A percentile compares a stretch with the other conserved stretches of the same genome.
phyloP scores from a whole-genome alignment of 2,797 vertebrate species.

The Denticeps clupeoides region DNA sequence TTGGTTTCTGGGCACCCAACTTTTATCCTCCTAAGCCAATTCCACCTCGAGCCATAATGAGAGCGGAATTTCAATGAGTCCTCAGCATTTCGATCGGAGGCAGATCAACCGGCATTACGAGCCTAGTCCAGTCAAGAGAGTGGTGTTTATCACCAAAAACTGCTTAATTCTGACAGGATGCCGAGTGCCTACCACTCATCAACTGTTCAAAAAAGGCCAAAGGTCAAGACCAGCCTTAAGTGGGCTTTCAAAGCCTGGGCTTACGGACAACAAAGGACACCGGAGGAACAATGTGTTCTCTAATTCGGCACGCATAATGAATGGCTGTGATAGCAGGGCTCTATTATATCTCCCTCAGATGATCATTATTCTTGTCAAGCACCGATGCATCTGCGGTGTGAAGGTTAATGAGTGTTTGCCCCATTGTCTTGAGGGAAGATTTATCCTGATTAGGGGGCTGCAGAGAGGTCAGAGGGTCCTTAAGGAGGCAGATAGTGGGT shows the following conservation, averaged over 20 bases:
- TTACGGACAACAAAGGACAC: too few species aligned
- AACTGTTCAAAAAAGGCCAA: background rate
- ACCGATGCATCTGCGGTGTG: background rate
- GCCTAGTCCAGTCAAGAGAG: too few species aligned
- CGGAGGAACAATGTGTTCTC: too few species aligned
- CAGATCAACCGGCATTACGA: background rate
- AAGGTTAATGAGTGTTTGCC: constrained; percentile 20
- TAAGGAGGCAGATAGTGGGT: background rate
- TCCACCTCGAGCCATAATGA: background rate
- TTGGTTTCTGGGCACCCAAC: too few species aligned
- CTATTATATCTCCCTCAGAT: constrained; percentile 4
- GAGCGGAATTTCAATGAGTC: background rate
- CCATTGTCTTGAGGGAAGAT: constrained; percentile 18
- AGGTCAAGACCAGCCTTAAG: background rate
- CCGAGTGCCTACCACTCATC: background rate
- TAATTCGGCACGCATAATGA: too few species aligned
- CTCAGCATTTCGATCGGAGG: background rate
- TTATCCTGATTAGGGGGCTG: constrained; percentile 23
- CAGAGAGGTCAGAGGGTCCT: constrained; percentile 12
- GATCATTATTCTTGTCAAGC: constrained; percentile 12
- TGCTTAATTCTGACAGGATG: too few species aligned
- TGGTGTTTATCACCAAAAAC: too few species aligned
- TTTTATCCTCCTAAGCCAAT: constrained; percentile 4
- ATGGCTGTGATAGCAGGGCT: constrained; percentile 5
- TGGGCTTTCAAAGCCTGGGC: background rate